Conservation (phyloP, 1,140 invertebrate species). For the Cataglyphis hispanica region DNA sequence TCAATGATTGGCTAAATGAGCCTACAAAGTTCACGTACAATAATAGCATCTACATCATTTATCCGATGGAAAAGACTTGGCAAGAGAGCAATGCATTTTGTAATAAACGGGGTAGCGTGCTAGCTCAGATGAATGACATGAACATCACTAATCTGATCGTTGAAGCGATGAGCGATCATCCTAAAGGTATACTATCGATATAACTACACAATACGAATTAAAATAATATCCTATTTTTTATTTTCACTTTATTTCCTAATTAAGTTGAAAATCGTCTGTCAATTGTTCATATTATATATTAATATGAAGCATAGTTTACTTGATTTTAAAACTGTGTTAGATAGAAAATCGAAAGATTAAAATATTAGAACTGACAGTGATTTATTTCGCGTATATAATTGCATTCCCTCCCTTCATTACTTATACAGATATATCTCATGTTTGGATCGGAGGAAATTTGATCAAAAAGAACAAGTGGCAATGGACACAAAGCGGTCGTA, state of each 20-base stretch:
- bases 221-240: too few species aligned
- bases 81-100: constrained; percentile 70
- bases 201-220: background rate
- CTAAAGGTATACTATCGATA: constrained; percentile 57
- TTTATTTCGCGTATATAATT: background rate
- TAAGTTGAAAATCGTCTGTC: background rate
- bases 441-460: constrained; percentile 73
- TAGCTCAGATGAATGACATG: constrained; percentile 70
- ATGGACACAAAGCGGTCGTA: constrained; percentile 70
- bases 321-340: background rate
- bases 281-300: too few species aligned
- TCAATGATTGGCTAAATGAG: constrained; percentile 75
- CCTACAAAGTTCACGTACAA: constrained; percentile 72
- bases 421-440: constrained; percentile 69
- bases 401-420: background rate
- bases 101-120: constrained; percentile 68
- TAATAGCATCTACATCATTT: constrained; percentile 72
- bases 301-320: background rate
- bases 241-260: background rate
- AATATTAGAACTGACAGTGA: constrained; percentile 2
- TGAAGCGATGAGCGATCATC: constrained; percentile 78
- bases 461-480: constrained; percentile 67
- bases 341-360: background rate
- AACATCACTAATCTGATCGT: constrained; percentile 70
- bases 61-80: constrained; percentile 75